These are phyloP conservation scores for Leiothrix lutea DNA, from an alignment of 2,113 vertebrate species.

Conservation along the genomic window DNA sequence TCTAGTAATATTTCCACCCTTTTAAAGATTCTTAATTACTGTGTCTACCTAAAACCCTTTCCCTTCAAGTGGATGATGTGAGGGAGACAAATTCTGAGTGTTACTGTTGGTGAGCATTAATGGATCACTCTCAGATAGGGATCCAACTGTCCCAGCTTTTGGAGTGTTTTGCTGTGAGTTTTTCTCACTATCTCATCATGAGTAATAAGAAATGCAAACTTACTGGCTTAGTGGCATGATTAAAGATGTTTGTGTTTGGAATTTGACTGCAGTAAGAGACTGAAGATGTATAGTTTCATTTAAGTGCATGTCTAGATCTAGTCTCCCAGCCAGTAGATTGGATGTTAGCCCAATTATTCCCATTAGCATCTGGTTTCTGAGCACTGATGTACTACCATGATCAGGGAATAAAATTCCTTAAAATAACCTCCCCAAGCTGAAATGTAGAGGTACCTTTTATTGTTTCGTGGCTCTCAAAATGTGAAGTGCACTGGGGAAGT, in stretches of 20 bases:
- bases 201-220: neutral
- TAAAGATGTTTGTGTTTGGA: constrained; percentile 1
- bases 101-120: neutral
- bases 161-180: neutral
- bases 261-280: neutral
- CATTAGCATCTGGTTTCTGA: constrained; percentile 8
- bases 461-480: constrained; percentile 1
- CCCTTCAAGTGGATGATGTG: neutral
- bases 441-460: constrained; percentile 16
- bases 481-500: constrained; percentile 12
- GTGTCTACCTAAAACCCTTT: neutral
- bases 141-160: neutral
- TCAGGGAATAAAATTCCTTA: constrained; percentile 13
- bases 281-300: neutral
- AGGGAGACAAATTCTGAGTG: neutral
- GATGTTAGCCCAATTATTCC: constrained; percentile 41
- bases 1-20: neutral
- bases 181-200: neutral
- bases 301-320: neutral
- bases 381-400: neutral
- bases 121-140: neutral
- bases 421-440: neutral
- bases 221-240: neutral
- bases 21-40: neutral
- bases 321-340: neutral